Evolutionary conservation across 2,113 vertebrate genomes (phyloP), one percentile per base, ranked within the genome.

Genomic region (Halichoerus grypus): DNA sequence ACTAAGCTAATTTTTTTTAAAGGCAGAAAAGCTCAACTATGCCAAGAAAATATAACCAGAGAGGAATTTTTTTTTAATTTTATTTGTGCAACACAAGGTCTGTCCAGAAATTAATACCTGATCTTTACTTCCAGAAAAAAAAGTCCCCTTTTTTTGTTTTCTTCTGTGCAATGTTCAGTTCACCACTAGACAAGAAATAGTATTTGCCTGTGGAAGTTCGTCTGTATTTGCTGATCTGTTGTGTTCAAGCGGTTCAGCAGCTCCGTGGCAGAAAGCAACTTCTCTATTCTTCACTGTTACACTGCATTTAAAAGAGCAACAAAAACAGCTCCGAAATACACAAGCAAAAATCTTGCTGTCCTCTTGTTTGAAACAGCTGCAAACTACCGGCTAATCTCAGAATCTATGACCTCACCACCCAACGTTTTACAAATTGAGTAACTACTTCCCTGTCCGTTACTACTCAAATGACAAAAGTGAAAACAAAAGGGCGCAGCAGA

Each of bases 101-200:
- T 53, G 46, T 83, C 92, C 95, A 96, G 31, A 97, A 96, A 85
- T 96, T 65, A 81, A 46, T 42, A 96, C 94, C 24, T 97, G 49
- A 77, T 82, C 61, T 93, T 96, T 7, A 0, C 77, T 98, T 97
- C 79, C 19, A 98, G 89, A n/a, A 63, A 94, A 94, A 74, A 76
- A 95, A 95, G n/a, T 8, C 21, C 7, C 21, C 22, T 67, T 7
- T 2, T 18, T 13, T 83, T 81, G 74, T 77, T 80, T 86, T 96
- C 87, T 65, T 76, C 84, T 77, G 55, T 84, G 91, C 28, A 79
- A 51, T 74, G 81, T 61, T 91, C 51, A 16, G 69, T 36, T 91
- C 46, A n/a, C 67, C 59, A 51, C 49, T 46, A 72, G 71, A 94
- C 31, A 89, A 95, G 72, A 88, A 91, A 76, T 55, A 79, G 15